Evolutionary conservation across 2,113 vertebrate species (phyloP).

Genomic region (Cottus gobio): DNA sequence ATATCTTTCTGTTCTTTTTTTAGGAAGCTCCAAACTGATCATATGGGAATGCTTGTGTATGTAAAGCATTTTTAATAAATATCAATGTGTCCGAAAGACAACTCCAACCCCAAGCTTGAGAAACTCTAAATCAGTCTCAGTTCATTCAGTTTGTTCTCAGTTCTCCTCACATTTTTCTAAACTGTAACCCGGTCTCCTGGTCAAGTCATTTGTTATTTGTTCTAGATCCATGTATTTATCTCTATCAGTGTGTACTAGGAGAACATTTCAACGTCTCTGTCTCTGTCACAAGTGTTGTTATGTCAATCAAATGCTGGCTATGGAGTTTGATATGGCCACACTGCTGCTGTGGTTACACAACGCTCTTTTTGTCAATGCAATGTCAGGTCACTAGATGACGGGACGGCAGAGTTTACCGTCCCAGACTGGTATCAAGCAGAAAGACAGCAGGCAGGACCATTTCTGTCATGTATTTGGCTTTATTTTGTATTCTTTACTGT

Average conservation of each 20-base stretch:
- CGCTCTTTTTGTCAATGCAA: conserved; percentile 26
- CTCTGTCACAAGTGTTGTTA: neutral
- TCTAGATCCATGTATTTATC: neutral
- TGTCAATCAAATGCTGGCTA: neutral
- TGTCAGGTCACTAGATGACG: conserved; percentile 15
- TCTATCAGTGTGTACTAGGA: neutral
- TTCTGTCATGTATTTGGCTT: neutral
- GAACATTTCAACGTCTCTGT: neutral
- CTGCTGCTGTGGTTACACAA: conserved; percentile 34
- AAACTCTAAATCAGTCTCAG: neutral
- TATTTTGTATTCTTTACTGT: neutral
- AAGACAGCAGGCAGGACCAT: neutral
- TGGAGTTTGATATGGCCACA: neutral
- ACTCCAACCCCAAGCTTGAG: too few relatives aligned
- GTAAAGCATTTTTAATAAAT: too few relatives aligned
- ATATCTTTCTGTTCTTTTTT: too few relatives aligned
- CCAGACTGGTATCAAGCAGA: neutral
- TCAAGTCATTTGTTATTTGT: neutral
- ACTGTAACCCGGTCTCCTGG: neutral
- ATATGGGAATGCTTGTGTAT: too few relatives aligned
- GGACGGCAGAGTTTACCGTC: neutral
- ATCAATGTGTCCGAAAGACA: too few relatives aligned
- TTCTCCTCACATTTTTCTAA: neutral
- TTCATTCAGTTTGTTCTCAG: neutral
- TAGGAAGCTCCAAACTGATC: too few relatives aligned